Conservation (phyloP, 1,140 invertebrate species). For the Mamestra configurata region DNA sequence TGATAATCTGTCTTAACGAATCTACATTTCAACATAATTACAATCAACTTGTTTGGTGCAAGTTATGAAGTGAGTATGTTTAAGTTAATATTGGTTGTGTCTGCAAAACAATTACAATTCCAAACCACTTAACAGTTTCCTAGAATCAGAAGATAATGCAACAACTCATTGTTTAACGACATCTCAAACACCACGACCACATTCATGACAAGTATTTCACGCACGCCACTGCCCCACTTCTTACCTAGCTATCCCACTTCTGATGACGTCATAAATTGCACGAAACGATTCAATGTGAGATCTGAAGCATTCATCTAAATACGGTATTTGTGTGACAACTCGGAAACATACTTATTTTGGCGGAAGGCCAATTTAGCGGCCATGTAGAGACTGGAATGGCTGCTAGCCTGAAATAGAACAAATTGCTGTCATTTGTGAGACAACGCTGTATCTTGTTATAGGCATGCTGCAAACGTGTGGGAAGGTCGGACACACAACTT, state of each 20-base stretch:
- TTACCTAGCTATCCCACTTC: not conserved
- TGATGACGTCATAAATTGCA: constrained; percentile 22
- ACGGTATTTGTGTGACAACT: constrained; percentile 41
- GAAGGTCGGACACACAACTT: not conserved
- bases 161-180: not conserved
- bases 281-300: constrained; percentile 25
- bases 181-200: not conserved
- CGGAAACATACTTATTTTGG: constrained; percentile 49
- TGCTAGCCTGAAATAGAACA: constrained; percentile 37
- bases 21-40: too few relatives aligned
- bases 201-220: not conserved
- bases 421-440: constrained; percentile 46
- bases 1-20: too few relatives aligned
- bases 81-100: not conserved
- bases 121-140: not conserved
- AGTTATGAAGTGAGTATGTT: too few relatives aligned
- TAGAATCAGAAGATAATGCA: not conserved
- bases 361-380: constrained; percentile 35
- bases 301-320: constrained; percentile 46
- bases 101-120: not conserved
- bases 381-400: constrained; percentile 41
- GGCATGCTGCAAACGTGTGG: constrained; percentile 1
- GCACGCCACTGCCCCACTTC: constrained; percentile 3
- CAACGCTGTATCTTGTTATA: constrained; percentile 27
- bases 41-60: too few relatives aligned